Evolutionary conservation across 2,888 invertebrate genomes (phyloP), one percentile per base, ranked within the genome.

Genomic region (Protula sp.): DNA sequence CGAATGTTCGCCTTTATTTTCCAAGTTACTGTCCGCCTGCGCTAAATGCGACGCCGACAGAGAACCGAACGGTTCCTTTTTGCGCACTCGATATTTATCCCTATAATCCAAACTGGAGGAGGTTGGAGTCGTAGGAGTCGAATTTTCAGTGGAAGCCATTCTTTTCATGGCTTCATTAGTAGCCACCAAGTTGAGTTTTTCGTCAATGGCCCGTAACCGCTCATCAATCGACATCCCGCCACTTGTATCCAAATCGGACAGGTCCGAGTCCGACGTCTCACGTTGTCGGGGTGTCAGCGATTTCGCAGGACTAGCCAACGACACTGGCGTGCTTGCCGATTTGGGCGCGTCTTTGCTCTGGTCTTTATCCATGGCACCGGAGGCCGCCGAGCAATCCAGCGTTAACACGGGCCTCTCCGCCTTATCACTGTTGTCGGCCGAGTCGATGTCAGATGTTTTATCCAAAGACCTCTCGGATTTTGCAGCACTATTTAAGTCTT

Each of bases 121-220:
- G 38, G 38, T 38, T 9, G 38, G 38, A 14, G 38, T 38, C 9
- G 38, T 14, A 9, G 9, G 38, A 19, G 9, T 19, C 38, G 38
- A 38, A 14, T 9, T 9, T 14, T 9, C 9, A 38, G 9, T 19
- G 9, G 38, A 38, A 38, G 38, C 9, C 38, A 19, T 38, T 19
- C 38, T 9, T 38, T 19, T 38, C 19, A 38, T 19, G n/a, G n/a
- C n/a, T 14, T 38, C 38, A 14, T 14, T 9, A 19, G 38, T 14
- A 38, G 38, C 9, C 3, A 64, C 61, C 57, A 57, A 59, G 30
- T 54, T 92, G 77, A 94, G 92, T 78, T 91, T 92, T 80, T 94
- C 94, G 82, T 95, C 94, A 60, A 97, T 85, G 57, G 90, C 91
- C 67, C 90, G 87, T 72, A 98, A 91, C 67, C 94, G 86, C 80